Evolutionary conservation across 2,797 vertebrate species (phyloP).

Genomic region (Ceryle rudis): DNA sequence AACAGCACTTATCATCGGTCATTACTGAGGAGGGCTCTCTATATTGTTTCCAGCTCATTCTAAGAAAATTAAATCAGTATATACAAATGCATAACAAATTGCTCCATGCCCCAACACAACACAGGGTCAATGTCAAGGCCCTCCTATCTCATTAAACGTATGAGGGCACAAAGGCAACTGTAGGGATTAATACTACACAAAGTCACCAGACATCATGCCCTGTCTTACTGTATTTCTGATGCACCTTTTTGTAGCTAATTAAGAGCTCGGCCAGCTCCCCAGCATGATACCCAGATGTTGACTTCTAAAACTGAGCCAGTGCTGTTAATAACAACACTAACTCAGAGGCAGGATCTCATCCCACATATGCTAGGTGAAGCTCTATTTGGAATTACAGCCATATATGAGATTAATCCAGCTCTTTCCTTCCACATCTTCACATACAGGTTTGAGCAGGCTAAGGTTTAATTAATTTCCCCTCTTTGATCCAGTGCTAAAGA

Average conservation of each 20-base stretch:
- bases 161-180: not conserved
- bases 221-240: not conserved
- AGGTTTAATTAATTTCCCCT: not conserved
- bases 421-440: not conserved
- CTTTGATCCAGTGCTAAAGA: not conserved
- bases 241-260: not conserved
- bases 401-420: not conserved
- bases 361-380: rapidly evolving
- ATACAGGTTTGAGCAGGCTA: not conserved
- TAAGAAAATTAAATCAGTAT: not conserved
- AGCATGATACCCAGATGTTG: not conserved
- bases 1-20: not conserved
- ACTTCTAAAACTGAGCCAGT: not conserved
- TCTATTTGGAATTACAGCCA: not conserved
- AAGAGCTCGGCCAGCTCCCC: not conserved
- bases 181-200: not conserved
- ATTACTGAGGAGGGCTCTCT: not conserved
- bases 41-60: not conserved
- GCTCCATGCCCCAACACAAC: not conserved
- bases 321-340: not conserved
- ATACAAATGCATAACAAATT: not conserved
- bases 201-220: not conserved
- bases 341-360: not conserved
- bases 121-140: not conserved
- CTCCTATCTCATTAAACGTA: not conserved